Evolutionary conservation across 2,888 invertebrate genomes (phyloP).

Genomic region (Stenichneumon culpator): DNA sequence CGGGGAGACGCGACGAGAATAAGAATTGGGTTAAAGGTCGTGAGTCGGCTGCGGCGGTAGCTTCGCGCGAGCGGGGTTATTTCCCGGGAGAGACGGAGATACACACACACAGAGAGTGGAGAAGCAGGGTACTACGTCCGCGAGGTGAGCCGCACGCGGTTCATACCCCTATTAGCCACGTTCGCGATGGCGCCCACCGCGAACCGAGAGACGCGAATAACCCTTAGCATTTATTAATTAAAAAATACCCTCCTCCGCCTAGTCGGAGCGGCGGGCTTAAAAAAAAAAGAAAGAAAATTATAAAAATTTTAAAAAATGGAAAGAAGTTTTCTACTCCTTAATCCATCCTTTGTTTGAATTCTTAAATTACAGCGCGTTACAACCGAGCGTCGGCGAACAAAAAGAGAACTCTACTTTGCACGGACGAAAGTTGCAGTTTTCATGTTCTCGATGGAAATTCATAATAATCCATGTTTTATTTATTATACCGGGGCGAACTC

Average conservation of each 20-base stretch:
- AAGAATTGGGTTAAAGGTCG: slow-evolving; percentile 69
- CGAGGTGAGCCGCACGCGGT: slow-evolving; percentile 53
- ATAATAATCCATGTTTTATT: background rate
- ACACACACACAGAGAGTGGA: background rate
- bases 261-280: background rate
- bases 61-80: slow-evolving; percentile 56
- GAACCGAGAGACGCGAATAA: slow-evolving; percentile 31
- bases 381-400: background rate
- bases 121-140: slow-evolving; percentile 53
- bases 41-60: slow-evolving; percentile 47
- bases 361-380: background rate
- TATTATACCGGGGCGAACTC: background rate
- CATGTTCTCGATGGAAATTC: background rate
- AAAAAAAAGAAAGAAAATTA: background rate
- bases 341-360: background rate
- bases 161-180: slow-evolving; percentile 34
- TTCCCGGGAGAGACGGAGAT: slow-evolving; percentile 47
- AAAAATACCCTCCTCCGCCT: slow-evolving; percentile 5
- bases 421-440: background rate
- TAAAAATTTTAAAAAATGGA: background rate
- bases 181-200: slow-evolving; percentile 9
- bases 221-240: slow-evolving; percentile 54
- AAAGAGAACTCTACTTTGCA: background rate
- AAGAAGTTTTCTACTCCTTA: background rate
- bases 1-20: slow-evolving; percentile 65